Evolutionary conservation across 2,797 vertebrate genomes (phyloP).

Genomic region (Hippocampus kuda): DNA sequence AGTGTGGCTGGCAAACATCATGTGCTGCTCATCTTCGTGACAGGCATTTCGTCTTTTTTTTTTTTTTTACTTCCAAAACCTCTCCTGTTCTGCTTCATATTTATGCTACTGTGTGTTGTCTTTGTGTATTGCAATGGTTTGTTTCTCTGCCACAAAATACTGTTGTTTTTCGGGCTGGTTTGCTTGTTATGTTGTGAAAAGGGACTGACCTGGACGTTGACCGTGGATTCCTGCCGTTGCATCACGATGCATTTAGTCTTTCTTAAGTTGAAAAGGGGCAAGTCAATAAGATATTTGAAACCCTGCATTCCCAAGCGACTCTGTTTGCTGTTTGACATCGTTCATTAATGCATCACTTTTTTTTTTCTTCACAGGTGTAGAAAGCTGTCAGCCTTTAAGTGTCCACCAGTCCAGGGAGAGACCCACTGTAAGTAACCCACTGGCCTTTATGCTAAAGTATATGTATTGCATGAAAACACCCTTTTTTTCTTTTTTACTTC

Average conservation of each 20-base stretch:
- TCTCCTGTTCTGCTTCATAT: conserved; percentile 24
- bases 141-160: neutral
- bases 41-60: conserved; percentile 6
- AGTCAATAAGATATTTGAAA: neutral
- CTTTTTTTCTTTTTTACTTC: neutral
- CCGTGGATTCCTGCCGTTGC: neutral
- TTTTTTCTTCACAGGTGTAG: conserved; percentile 58
- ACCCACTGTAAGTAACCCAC: conserved; percentile 72
- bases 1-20: conserved; percentile 94
- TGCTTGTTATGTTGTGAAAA: conserved; percentile 12
- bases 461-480: neutral
- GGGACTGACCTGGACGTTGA: conserved; percentile 8
- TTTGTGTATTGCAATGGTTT: conserved; percentile 7
- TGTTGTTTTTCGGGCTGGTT: conserved; percentile 7
- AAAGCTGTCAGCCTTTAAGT: conserved; percentile 75
- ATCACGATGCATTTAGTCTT: neutral
- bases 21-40: conserved; percentile 59
- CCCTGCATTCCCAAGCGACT: conserved; percentile 20
- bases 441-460: neutral
- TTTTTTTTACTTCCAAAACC: conserved; percentile 7
- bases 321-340: conserved; percentile 18
- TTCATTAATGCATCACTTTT: conserved; percentile 12
- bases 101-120: conserved; percentile 20
- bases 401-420: conserved; percentile 84
- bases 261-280: neutral